phyloP scores from a whole-genome alignment of 1,140 invertebrate species.

The Trichonephila clavata region DNA sequence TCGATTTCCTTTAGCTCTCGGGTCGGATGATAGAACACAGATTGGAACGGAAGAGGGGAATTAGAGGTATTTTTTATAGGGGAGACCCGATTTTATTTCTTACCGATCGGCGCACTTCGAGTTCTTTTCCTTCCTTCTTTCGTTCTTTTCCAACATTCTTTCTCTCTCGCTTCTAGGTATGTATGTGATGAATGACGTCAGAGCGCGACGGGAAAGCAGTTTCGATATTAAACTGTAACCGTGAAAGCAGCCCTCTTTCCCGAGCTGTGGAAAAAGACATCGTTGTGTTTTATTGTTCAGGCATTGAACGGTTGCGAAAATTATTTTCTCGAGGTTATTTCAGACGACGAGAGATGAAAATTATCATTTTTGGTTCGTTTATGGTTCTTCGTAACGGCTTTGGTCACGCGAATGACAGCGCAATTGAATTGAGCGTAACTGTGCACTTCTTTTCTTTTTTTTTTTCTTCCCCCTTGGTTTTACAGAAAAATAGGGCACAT shows the following conservation, averaged over 20 bases:
- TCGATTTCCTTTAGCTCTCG: conserved; percentile 66
- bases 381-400: background rate
- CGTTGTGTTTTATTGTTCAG: conserved; percentile 25
- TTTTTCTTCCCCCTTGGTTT: no score
- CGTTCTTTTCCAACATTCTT: background rate
- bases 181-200: conserved; percentile 35
- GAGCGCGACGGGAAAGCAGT: conserved; percentile 5
- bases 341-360: background rate
- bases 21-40: conserved; percentile 60
- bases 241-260: background rate
- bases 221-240: conserved; percentile 37
- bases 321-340: background rate
- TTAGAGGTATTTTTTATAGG: conserved; percentile 42
- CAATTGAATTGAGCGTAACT: background rate
- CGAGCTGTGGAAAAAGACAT: background rate
- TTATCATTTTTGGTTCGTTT: background rate
- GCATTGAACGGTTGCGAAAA: conserved; percentile 5
- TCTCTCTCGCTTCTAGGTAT: background rate
- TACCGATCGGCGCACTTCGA: background rate
- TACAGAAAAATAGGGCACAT: no score
- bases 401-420: background rate
- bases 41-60: conserved; percentile 62
- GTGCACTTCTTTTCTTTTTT: no score
- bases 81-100: conserved; percentile 3
- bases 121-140: background rate